Evolutionary conservation across 2,113 vertebrate species (phyloP), one percentile per base, ranked within the genome.

Genomic region (Leucopsar rothschildi): DNA sequence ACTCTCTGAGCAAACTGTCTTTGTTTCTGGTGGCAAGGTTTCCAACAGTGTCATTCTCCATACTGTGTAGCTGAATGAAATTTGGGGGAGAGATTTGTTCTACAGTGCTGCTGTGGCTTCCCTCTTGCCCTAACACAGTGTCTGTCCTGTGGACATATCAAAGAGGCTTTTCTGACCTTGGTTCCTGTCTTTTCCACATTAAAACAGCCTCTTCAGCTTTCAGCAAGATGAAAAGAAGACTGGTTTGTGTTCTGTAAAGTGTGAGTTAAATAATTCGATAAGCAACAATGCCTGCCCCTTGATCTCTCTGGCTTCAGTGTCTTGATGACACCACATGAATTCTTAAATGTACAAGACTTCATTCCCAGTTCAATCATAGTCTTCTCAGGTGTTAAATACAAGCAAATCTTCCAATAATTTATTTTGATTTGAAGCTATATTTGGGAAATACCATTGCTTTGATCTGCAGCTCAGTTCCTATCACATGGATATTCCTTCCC

Each of bases 71-170:
- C 7, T 76, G 53, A 70, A 37, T 29, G 10, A 42, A 57, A 45
- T 68, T 1, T 61, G 7, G 24, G 10, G 11, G 6, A 55, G 23
- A 52, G 27, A 28, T 7, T 9, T 42, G 9, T 59, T 77, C 23
- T 63, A 5, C 9, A n/a, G 19, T 2, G 15, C 50, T 82, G n/a
- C 39, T 56, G 29, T 35, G 8, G 6, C 23, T 82, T 73, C 8
- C 37, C 11, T 53, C 15, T 47, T 64, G 45, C n/a, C 44, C 53
- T 68, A 68, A 28, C n/a, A 24, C 0, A 3, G 5, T 1, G 0
- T 9, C 3, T 31, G 7, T 65, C 56, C 45, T 8, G 14, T 44
- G 37, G 11, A 19, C 19, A 8, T 56, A 35, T 50, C 24, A 70
- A 93, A 78, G 37, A 18, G 31, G 6, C 2, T 56, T 84, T 87